Percentiles rank a stretch among this genome's conserved stretches.
These are phyloP conservation scores for Pelmatolapia mariae DNA, from an alignment of 2,113 vertebrate species.

Conservation along the genomic window DNA sequence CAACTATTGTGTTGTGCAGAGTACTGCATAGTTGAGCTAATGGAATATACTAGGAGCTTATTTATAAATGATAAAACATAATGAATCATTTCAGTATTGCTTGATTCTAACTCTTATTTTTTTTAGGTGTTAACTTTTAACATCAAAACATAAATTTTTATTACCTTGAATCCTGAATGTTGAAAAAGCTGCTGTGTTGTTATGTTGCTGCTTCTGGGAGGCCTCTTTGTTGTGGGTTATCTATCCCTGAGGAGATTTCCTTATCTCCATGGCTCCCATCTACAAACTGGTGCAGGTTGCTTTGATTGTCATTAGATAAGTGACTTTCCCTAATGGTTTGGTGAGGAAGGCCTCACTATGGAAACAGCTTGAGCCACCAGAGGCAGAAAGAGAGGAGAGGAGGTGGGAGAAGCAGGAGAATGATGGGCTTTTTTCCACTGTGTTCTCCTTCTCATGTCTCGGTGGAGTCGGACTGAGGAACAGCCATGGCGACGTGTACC, in stretches of 20 bases:
- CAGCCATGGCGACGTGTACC: constrained; percentile 29
- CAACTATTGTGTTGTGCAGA: not conserved
- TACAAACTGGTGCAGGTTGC: not conserved
- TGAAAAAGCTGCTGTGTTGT: not conserved
- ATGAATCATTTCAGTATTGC: not conserved
- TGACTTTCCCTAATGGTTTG: not conserved
- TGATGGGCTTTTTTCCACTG: not conserved
- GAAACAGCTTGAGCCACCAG: not conserved
- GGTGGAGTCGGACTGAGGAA: not conserved
- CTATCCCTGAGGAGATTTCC: not conserved
- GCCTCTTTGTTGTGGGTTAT: not conserved
- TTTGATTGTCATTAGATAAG: not conserved
- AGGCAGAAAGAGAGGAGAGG: not conserved
- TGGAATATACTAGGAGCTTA: not conserved
- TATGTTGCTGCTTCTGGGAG: not conserved
- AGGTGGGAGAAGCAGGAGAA: not conserved
- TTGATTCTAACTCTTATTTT: not conserved
- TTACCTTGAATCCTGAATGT: rapidly evolving
- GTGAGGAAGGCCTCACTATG: not conserved
- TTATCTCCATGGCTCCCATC: constrained; percentile 1
- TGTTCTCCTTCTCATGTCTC: not conserved
- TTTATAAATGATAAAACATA: too few species aligned
- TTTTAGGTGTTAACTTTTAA: not conserved
- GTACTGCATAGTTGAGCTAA: not conserved
- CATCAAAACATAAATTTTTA: not conserved